A percentile compares a stretch with the other conserved stretches of the same genome.
These are phyloP conservation scores for Napeogenes sylphis DNA, from an alignment of 2,888 invertebrate genomes.

Conservation along the genomic window DNA sequence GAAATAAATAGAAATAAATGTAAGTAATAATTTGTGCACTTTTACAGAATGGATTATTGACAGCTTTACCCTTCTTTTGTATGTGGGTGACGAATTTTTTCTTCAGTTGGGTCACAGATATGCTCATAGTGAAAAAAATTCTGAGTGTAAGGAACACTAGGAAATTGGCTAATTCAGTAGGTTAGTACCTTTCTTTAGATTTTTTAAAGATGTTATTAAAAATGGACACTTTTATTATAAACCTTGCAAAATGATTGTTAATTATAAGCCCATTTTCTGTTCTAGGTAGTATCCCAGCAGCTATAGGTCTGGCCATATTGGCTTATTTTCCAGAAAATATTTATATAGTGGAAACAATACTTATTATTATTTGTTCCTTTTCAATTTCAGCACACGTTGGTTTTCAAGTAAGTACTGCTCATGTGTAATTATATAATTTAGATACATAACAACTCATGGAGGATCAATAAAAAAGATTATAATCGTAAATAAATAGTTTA, in stretches of 20 bases:
- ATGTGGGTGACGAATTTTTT: conserved; percentile 86
- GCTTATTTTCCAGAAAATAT: conserved; percentile 73
- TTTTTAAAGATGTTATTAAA: no score
- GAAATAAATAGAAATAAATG: no score
- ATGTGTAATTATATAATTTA: background rate
- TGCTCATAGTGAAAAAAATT: conserved; percentile 73
- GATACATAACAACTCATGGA: background rate
- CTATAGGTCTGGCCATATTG: conserved; percentile 74
- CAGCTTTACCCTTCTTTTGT: conserved; percentile 84
- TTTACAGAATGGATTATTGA: conserved; percentile 81
- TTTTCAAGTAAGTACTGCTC: conserved; percentile 69
- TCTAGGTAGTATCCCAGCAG: conserved; percentile 76
- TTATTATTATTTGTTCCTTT: conserved; percentile 79
- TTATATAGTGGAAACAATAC: conserved; percentile 71
- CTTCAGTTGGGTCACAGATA: conserved; percentile 82
- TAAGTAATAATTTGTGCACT: background rate
- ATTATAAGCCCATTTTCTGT: conserved; percentile 21
- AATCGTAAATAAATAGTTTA: no score
- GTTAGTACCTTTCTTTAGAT: conserved; percentile 37
- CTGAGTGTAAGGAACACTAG: conserved; percentile 75
- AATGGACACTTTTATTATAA: no score
- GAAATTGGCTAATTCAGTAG: conserved; percentile 77
- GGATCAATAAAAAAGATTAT: background rate
- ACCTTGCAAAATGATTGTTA: no score
- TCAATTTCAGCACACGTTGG: conserved; percentile 81